Evolutionary conservation across 2,113 vertebrate genomes (phyloP).

Genomic region (Coracopsis vasa): DNA sequence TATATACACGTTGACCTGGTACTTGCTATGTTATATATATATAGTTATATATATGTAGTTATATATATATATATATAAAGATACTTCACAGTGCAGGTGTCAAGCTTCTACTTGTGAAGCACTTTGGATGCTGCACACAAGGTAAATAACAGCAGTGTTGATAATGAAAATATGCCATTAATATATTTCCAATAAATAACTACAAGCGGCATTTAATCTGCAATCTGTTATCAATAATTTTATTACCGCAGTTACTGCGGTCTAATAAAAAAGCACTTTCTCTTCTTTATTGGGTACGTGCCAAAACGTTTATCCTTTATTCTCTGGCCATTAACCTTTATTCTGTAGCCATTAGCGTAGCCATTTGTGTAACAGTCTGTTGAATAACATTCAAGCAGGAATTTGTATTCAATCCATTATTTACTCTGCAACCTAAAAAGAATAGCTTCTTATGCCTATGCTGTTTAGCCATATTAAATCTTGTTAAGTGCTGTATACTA

Average conservation of each 20-base stretch:
- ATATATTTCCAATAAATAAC: constrained; percentile 32
- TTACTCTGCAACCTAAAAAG: constrained; percentile 22
- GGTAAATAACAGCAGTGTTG: constrained; percentile 1
- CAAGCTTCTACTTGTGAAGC: neutral
- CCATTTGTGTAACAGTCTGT: constrained; percentile 50
- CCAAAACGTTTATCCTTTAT: constrained; percentile 65
- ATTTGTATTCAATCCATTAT: constrained; percentile 54
- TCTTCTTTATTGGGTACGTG: constrained; percentile 58
- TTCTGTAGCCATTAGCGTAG: constrained; percentile 58
- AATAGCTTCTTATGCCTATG: neutral
- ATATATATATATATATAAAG: neutral
- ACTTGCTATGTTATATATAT: too few species aligned
- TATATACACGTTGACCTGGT: too few species aligned
- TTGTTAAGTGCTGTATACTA: neutral
- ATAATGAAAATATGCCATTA: constrained; percentile 53
- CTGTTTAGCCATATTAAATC: constrained; percentile 31
- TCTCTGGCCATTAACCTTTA: constrained; percentile 66
- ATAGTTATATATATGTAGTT: neutral
- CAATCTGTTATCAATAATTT: constrained; percentile 67
- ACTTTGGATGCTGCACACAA: neutral
- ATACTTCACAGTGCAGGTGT: neutral
- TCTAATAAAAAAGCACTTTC: constrained; percentile 66
- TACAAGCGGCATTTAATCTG: constrained; percentile 8
- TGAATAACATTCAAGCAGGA: constrained; percentile 54
- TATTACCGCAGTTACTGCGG: constrained; percentile 33